A percentile compares a stretch with the other conserved stretches of the same genome.
phyloP scores from a whole-genome alignment of 2,797 vertebrate genomes.

The Pangasius djambal region DNA sequence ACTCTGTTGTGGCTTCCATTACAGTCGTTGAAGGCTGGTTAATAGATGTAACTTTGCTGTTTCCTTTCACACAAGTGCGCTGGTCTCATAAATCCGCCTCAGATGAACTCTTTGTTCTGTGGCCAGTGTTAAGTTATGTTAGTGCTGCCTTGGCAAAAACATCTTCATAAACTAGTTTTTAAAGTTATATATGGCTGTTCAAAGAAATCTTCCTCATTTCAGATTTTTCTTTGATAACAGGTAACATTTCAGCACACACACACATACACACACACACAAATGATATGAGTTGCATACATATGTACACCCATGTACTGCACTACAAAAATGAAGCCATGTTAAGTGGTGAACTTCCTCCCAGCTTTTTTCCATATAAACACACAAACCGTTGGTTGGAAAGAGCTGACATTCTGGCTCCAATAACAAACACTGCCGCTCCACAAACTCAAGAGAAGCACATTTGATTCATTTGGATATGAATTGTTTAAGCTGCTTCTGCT shows the following conservation, averaged over 20 bases:
- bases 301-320: neutral
- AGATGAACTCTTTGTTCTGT: neutral
- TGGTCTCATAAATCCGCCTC: conserved; percentile 19
- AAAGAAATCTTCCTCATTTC: neutral
- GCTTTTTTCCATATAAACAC: conserved; percentile 35
- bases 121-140: neutral
- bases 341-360: conserved; percentile 6
- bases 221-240: neutral
- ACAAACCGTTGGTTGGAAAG: neutral
- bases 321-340: neutral
- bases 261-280: neutral
- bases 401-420: conserved; percentile 7
- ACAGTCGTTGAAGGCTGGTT: conserved; percentile 1
- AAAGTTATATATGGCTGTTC: neutral
- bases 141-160: neutral
- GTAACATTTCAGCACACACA: neutral
- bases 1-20: conserved; percentile 28
- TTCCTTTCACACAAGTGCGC: conserved; percentile 27
- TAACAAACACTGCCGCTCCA: neutral
- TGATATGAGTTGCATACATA: neutral
- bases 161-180: neutral
- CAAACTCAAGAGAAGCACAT: neutral
- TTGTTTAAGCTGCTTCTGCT: neutral
- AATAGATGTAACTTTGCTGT: conserved; percentile 22
- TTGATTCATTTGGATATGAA: neutral